Base-by-base conservation (phyloP, 1,140 invertebrate species). In the Elymnias hypermnestra region DNA sequence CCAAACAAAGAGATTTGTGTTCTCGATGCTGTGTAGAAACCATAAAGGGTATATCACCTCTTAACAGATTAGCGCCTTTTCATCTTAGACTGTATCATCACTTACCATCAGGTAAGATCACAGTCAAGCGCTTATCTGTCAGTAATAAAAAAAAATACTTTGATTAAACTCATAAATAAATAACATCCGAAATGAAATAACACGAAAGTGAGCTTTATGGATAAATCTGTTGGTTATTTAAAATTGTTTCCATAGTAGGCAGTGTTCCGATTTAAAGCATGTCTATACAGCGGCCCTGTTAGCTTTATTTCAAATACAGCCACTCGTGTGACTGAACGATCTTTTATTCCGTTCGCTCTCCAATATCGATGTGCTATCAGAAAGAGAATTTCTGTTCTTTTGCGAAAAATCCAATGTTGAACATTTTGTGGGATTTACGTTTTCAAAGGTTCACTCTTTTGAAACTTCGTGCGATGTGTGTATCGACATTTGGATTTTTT, bases 221-320 rank as follows among this genome's bases (percentile, higher is more conserved):
- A 29, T 12, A 12, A 13, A 29, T 29, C 26, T 12, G 8, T 29
- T 29, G 26, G 10, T 29, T 29, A 13, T 29, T 29, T 12, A 29
- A 29, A 29, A 29, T 12, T 10, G 26, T 6, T 12, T 12, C 26
- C 26, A 29, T 12, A 12, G 2, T 2, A 29, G 8, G 8, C 26
- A 29, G 26, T 12, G 1, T 29, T 29, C 26, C n/a, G 26, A 13
- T 29, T 29, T 12, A 9, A 29, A 12, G 7, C 10, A 29, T 29
- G 26, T 29, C 26, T 13, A 29, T 29, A 5, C 26, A 29, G 10
- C 26, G 8, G 26, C 26, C 3, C 9, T 13, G 26, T 29, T 29
- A 6, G 26, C 26, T 29, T 29, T 29, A 29, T 12, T 29, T 29
- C 26, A 29, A 29, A 29, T 13, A 29, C 26, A 29, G 26, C 9